Percentiles rank a stretch among this genome's conserved stretches.
Evolutionary conservation across 2,113 vertebrate genomes (phyloP).

Genomic region (Pelusios castaneus): DNA sequence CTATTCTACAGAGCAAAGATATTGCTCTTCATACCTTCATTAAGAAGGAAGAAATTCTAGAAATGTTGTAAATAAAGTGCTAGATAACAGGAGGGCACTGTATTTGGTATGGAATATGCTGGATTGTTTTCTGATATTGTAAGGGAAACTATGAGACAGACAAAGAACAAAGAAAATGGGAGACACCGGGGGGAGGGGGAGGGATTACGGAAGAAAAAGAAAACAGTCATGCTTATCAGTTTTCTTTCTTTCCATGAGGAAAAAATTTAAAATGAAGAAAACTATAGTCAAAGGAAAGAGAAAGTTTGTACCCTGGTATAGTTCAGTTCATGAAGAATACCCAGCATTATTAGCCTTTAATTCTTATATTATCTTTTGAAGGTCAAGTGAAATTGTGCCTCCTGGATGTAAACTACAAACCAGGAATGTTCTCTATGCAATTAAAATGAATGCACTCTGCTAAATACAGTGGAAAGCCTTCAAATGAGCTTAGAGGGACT

Average conservation of each 20-base stretch:
- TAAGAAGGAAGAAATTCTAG: background rate
- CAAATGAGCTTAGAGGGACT: background rate
- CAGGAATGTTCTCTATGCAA: constrained; percentile 7
- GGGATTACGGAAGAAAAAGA: constrained; percentile 23
- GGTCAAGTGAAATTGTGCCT: constrained; percentile 43
- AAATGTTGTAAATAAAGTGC: background rate
- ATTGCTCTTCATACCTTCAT: background rate
- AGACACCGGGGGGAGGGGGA: background rate
- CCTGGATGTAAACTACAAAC: background rate
- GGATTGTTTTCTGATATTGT: background rate
- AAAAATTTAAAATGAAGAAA: constrained; percentile 8
- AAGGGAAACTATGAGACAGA: background rate
- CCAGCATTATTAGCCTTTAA: constrained; percentile 33
- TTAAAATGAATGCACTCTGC: background rate
- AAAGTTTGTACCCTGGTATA: background rate
- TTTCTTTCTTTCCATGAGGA: constrained; percentile 15
- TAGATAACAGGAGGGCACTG: background rate
- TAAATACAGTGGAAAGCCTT: constrained; percentile 28
- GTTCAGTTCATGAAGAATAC: background rate
- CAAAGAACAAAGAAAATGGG: constrained; percentile 50
- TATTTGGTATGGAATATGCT: background rate
- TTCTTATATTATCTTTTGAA: constrained; percentile 47
- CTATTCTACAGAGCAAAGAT: background rate
- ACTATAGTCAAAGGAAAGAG: background rate
- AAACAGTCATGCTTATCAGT: background rate